These are phyloP conservation scores for Criorhina ranunculi DNA, from an alignment of 2,888 invertebrate species.

Conservation along the genomic window DNA sequence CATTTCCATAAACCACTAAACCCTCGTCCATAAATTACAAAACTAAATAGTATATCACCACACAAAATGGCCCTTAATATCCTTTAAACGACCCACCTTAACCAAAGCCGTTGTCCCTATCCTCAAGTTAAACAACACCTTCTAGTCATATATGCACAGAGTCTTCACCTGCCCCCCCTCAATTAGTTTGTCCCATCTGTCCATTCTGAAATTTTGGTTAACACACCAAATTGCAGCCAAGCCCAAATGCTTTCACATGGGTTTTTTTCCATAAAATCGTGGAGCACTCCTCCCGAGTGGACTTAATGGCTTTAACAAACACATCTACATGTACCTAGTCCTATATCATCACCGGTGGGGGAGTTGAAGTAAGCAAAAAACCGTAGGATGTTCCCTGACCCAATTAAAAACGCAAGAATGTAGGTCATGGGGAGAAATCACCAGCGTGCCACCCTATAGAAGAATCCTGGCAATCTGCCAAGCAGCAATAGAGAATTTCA, in stretches of 20 bases:
- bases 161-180: conserved; percentile 18
- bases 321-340: conserved; percentile 4
- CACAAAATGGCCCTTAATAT: not conserved
- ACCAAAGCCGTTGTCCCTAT: not conserved
- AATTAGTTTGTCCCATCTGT: conserved; percentile 19
- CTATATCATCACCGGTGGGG: conserved; percentile 42
- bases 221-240: conserved; percentile 21
- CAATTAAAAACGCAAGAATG: conserved; percentile 54
- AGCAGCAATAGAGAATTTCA: conserved; percentile 37
- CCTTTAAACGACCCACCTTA: not conserved
- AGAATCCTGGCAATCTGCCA: conserved; percentile 70
- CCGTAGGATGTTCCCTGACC: conserved; percentile 49
- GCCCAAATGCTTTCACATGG: conserved; percentile 13
- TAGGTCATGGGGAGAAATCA: conserved; percentile 62
- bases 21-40: conserved; percentile 5
- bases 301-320: conserved; percentile 17
- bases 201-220: conserved; percentile 17
- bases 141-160: not conserved
- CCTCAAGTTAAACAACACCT: not conserved
- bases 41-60: not conserved
- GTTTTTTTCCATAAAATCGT: not conserved
- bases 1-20: not conserved
- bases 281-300: not conserved
- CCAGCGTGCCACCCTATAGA: conserved; percentile 11
- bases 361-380: conserved; percentile 22